phyloP scores from a whole-genome alignment of 2,888 invertebrate genomes.

The Diarsia dahlii region DNA sequence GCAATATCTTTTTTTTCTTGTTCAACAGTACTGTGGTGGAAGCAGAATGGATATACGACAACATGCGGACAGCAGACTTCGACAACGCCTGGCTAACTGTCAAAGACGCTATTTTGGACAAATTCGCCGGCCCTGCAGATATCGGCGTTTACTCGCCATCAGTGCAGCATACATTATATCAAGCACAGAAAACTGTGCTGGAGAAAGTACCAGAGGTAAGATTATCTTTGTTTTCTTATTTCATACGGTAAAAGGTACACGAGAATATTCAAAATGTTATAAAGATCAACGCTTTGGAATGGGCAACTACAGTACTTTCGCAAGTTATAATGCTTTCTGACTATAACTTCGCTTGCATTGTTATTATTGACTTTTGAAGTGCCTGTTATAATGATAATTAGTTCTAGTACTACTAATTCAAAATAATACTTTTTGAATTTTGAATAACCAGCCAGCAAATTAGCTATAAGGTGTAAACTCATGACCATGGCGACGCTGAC shows the following conservation, averaged over 20 bases:
- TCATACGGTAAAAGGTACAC: background rate
- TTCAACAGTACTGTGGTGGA: conserved; percentile 93
- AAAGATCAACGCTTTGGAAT: no score
- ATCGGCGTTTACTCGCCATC: conserved; percentile 94
- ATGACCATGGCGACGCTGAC: no score
- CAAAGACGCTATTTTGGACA: conserved; percentile 93
- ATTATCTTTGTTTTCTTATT: background rate
- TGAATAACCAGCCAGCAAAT: background rate
- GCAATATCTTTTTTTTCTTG: conserved; percentile 29
- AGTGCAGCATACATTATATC: conserved; percentile 94
- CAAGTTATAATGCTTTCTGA: no score
- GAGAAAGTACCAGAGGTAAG: conserved; percentile 93
- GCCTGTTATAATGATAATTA: no score
- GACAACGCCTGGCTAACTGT: conserved; percentile 93
- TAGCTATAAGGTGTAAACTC: no score
- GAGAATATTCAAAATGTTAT: background rate
- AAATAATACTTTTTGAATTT: no score
- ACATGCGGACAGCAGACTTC: conserved; percentile 92
- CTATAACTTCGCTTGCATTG: no score
- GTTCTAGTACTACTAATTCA: no score
- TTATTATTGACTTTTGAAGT: no score
- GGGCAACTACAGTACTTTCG: no score
- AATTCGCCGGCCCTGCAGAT: conserved; percentile 94
- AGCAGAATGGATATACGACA: conserved; percentile 94
- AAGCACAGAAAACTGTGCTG: conserved; percentile 93